Base-by-base conservation (phyloP, 2,797 vertebrate species). In the Sebastes hopkinsi region DNA sequence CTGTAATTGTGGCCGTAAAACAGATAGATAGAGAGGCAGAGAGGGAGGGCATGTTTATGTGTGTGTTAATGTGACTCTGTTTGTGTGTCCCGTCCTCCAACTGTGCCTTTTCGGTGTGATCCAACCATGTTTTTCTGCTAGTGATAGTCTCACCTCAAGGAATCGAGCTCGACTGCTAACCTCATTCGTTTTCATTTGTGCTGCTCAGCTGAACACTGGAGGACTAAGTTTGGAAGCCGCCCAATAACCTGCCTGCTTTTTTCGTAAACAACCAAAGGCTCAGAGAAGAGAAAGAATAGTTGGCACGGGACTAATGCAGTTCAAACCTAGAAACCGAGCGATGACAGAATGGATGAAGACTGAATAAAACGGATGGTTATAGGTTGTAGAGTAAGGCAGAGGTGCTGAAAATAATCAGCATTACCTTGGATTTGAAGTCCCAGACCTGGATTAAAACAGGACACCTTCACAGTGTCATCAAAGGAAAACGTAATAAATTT, bases 131-230 rank as follows among this genome's bases (percentile, higher is more conserved):
- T 89, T 91, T 89, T 80, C 81, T 75, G 74, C 67, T 66, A 30
- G 46, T 80, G 77, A 85, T 87, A 74, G 88, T 85, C 70, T 87
- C 77, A 89, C 90, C 86, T 91, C 68, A 67, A 89, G 78, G 85
- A 92, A 83, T 88, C 74, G 14, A 75, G 76, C 75, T 70, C 23
- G 36, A 75, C 83, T 77, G 73, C 86, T 84, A 78, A 87, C 75
- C 83, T 84, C 90, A 89, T 92, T 91, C 34, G 60, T 92, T 94
- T 93, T 91, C 89, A 92, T 94, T 91, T 91, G 87, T 79, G 84
- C 90, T 82, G 88, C 91, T 90, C 77, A 81, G 83, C 82, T 84
- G 87, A 89, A 87, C 87, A 79, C 75, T 84, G 87, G 66, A 85
- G 46, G 18, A 87, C 85, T 67, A 61, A 78, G 83, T 92, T 88